A percentile compares a stretch with the other conserved stretches of the same genome.
phyloP scores from a whole-genome alignment of 2,797 vertebrate species.

The Rhadinocentrus ornatus region DNA sequence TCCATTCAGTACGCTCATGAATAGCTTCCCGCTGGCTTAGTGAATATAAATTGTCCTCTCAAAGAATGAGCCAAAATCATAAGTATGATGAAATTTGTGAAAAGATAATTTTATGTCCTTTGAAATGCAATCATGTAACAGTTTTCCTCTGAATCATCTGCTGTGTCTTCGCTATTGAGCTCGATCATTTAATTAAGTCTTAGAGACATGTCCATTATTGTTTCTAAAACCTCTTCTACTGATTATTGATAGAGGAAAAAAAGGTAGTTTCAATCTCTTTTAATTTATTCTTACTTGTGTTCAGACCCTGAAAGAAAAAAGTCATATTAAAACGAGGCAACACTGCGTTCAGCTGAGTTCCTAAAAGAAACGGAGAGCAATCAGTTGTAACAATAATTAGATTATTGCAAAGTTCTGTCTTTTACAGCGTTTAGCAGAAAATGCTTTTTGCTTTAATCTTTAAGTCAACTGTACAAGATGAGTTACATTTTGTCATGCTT shows the following conservation, averaged over 20 bases:
- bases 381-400: slow-evolving; percentile 5
- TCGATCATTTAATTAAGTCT: slow-evolving; percentile 40
- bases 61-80: slow-evolving; percentile 47
- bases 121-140: slow-evolving; percentile 40
- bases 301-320: slow-evolving; percentile 1
- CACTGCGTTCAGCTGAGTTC: slow-evolving; percentile 13
- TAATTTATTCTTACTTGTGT: slow-evolving; percentile 49
- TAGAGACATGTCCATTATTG: slow-evolving; percentile 24
- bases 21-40: slow-evolving; percentile 52
- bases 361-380: slow-evolving; percentile 67
- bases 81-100: slow-evolving; percentile 48
- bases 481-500: too few species aligned
- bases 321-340: slow-evolving; percentile 24
- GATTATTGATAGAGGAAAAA: slow-evolving; percentile 17
- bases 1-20: slow-evolving; percentile 50
- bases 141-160: slow-evolving; percentile 11
- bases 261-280: slow-evolving; percentile 33
- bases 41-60: slow-evolving; percentile 42
- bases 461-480: not conserved
- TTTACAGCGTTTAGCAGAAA: not conserved
- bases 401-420: not conserved
- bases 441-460: not conserved
- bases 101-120: slow-evolving; percentile 34
- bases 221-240: not conserved
- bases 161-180: slow-evolving; percentile 1